Evolutionary conservation across 2,797 vertebrate species (phyloP), one percentile per base, ranked within the genome.

Genomic region (Erithacus rubecula): DNA sequence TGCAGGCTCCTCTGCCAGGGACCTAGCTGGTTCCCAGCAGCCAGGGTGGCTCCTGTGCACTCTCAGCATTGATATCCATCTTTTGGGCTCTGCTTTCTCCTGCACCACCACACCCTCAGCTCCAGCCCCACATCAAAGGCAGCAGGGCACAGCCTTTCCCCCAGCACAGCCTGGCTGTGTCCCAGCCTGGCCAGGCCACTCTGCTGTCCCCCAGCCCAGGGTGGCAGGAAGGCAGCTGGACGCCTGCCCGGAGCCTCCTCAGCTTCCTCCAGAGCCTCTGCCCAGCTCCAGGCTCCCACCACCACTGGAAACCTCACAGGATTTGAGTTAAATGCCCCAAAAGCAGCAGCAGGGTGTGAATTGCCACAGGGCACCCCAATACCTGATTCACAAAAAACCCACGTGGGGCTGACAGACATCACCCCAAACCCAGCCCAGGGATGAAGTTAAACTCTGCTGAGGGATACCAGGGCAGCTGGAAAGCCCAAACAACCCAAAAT

Each of bases 381-480:
- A 22, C 46, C 58, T 4, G 78, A 75, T 44, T 13, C 60, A 0
- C 15, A 2, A 9, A 9, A 29, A 32, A 1, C n/a, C 4, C 27
- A 1, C 0, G 49, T 7, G 23, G 49, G 87, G 4, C 37, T 11
- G 13, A 3, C 52, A 39, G 41, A 7, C 14, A 6, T 37, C 41
- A 1, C 58, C 89, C 55, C 6, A 9, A 60, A 63, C 6, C 29
- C 18, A 46, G 4, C 68, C 26, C 64, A 5, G 62, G 39, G 36
- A 5, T 27, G 74, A 37, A 10, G 30, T 18, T 27, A 12, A 56
- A 30, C 62, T 5, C 32, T 7, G 75, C 75, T 14, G 1, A n/a
- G 47, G 63, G 55, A 21, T 0, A 22, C 13, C 36, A 7, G 0
- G 0, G 51, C 0, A 4, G 70, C 13, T 6, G 46, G n/a, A n/a